Conservation (phyloP, 2,113 vertebrate genomes). For the Elephas maximus region DNA sequence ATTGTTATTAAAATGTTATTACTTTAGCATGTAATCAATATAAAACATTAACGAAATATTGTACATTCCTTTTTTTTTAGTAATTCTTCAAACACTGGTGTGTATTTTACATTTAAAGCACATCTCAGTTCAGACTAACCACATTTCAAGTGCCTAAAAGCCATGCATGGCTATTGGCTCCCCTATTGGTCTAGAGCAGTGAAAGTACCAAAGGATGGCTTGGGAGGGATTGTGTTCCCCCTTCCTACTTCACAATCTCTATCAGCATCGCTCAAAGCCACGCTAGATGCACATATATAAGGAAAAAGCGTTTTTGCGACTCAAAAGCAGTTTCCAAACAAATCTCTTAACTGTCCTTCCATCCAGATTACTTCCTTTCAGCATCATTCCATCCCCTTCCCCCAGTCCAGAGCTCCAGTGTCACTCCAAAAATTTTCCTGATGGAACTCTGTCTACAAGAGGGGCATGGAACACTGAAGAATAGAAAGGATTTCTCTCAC, state of each 20-base stretch:
- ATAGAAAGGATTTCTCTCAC: neutral
- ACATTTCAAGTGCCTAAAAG: neutral
- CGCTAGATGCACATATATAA: neutral
- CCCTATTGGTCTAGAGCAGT: neutral
- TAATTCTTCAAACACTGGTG: neutral
- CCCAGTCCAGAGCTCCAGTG: neutral
- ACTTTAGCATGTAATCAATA: neutral
- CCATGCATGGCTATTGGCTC: neutral
- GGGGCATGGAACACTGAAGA: neutral
- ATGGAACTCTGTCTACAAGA: neutral
- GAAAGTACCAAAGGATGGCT: neutral
- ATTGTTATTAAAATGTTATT: slow-evolving; percentile 23
- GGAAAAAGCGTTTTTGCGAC: neutral
- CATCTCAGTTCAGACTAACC: neutral
- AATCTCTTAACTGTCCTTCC: neutral
- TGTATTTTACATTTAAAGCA: neutral
- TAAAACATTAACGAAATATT: neutral
- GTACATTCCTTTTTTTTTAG: neutral
- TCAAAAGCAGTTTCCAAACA: neutral
- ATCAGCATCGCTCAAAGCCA: neutral
- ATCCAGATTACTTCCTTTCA: neutral
- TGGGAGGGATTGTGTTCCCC: neutral
- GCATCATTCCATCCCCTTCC: too few species aligned
- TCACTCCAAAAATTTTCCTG: neutral
- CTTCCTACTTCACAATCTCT: neutral